Conservation (phyloP, 2,888 invertebrate species). For the Tipula helvola region DNA sequence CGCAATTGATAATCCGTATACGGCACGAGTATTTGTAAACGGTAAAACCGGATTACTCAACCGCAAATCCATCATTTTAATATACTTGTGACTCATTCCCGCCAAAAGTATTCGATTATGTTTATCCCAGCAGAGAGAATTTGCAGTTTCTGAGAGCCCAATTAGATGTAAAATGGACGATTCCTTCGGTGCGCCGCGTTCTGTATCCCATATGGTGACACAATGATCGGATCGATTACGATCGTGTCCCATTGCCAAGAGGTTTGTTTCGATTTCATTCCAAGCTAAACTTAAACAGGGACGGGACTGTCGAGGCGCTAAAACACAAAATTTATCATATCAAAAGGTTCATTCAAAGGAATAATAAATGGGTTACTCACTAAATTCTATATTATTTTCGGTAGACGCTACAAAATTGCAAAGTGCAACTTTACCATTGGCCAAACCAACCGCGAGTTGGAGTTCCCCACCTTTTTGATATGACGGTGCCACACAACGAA, state of each 20-base stretch:
- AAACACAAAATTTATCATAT: constrained; percentile 19
- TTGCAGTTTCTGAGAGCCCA: constrained; percentile 71
- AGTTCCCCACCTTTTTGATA: constrained; percentile 64
- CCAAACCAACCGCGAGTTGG: constrained; percentile 74
- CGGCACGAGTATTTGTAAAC: constrained; percentile 63
- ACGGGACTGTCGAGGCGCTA: constrained; percentile 72
- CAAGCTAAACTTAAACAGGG: constrained; percentile 80
- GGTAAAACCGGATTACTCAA: constrained; percentile 48
- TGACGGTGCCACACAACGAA: constrained; percentile 79
- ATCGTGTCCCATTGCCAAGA: constrained; percentile 78
- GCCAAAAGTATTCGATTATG: constrained; percentile 64
- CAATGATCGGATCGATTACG: constrained; percentile 82
- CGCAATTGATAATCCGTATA: constrained; percentile 70
- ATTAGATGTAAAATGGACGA: constrained; percentile 44
- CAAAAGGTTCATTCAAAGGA: neutral
- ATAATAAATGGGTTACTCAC: constrained; percentile 21
- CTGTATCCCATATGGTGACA: constrained; percentile 76
- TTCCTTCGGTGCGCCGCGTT: constrained; percentile 31
- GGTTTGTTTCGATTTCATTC: constrained; percentile 70
- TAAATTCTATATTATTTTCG: constrained; percentile 32
- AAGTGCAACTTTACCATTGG: constrained; percentile 76
- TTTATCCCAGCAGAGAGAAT: constrained; percentile 74
- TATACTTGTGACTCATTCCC: constrained; percentile 81
- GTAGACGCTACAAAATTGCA: constrained; percentile 62
- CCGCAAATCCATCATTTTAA: constrained; percentile 81